Evolutionary conservation across 1,140 invertebrate species (phyloP), one percentile per base, ranked within the genome.

Genomic region (Temnothorax longispinosus): DNA sequence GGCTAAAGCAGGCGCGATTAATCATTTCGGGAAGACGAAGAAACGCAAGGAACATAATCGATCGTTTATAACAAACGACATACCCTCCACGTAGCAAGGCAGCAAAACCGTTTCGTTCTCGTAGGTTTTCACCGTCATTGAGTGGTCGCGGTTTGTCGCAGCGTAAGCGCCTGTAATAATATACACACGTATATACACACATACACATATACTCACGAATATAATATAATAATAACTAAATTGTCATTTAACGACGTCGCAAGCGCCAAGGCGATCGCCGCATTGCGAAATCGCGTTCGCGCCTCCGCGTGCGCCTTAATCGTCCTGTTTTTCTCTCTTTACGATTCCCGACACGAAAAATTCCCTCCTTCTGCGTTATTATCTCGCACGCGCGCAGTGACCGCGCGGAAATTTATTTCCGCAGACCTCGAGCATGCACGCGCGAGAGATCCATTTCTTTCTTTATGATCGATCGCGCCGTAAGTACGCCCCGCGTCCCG

Each of bases 21-120:
- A 81, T 81, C 65, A 71, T 81, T 35, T 47, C 15, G 72, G 18
- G 58, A 64, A 11, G 35, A 13, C 62, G 35, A 27, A 69, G 21
- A 54, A 41, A 62, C 21, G 15, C 21, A 15, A 8, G 32, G 18
- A 13, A 41, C 38, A 27, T 69, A 67, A 80, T 69, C 47, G n/a
- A 80, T 80, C 35, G 35, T 69, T 5, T 3, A 41, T 8, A 69
- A 69, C 32, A 58, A 67, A 76, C 41, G 21, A 91, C 94, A 95
- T 95, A 95, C 96, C 96, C 64, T 96, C 95, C 65, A 97, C 94
- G 93, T 97, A 96, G 93, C 97, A 98, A 0, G 98, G 97, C 74
- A 98, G 92, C 35, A 97, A 89, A 2, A 98, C 97, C 0, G 97
- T 97, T 78, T 97, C 97, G 92, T 97, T 97, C 93, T 97, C 97